Percentiles rank a stretch among this genome's conserved stretches.
Conservation (phyloP, 2,113 vertebrate species). For the Notechis scutatus region DNA sequence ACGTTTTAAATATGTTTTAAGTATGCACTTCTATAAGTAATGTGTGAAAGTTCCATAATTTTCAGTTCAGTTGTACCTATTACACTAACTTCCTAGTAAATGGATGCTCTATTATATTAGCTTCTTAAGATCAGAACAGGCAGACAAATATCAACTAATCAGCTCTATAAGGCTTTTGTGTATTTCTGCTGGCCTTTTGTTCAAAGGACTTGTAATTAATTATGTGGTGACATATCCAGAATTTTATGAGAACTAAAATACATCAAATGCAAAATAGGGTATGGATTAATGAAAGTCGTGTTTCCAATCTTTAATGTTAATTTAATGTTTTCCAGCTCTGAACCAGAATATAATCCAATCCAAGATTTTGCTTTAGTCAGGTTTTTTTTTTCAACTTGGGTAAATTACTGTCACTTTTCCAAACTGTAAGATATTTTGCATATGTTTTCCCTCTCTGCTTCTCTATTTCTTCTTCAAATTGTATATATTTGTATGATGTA, state of each 20-base stretch:
- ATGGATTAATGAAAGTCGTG: not conserved
- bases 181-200: not conserved
- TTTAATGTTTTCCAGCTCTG: not conserved
- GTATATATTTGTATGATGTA: not conserved
- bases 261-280: not conserved
- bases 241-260: not conserved
- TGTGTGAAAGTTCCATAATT: not conserved
- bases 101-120: not conserved
- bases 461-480: not conserved
- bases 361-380: not conserved
- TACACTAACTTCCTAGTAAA: not conserved
- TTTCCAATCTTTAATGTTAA: not conserved
- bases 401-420: not conserved
- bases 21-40: not conserved
- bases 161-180: not conserved
- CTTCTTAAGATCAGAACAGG: not conserved
- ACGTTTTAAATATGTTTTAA: not conserved
- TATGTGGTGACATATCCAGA: not conserved
- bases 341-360: not conserved
- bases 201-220: not conserved
- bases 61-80: not conserved
- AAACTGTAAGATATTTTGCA: not conserved
- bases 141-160: not conserved
- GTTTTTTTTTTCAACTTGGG: not conserved
- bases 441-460: not conserved